A percentile compares a stretch with the other conserved stretches of the same genome.
Conservation (phyloP, 2,888 invertebrate genomes). For the Microchrysa polita region DNA sequence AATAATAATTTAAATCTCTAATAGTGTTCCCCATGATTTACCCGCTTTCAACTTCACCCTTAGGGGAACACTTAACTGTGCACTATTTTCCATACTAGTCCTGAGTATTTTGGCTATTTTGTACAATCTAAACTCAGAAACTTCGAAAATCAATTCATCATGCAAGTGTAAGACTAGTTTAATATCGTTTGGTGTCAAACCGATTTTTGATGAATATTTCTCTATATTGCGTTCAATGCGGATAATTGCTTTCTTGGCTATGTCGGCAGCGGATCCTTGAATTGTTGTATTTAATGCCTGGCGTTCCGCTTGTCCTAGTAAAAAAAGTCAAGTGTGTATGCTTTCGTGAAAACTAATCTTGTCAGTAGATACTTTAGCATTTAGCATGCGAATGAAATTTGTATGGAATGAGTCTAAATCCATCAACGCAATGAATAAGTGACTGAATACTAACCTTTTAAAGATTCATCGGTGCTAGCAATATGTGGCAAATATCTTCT, state of each 20-base stretch:
- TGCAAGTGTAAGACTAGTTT: slow-evolving; percentile 90
- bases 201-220: slow-evolving; percentile 49
- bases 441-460: too few relatives aligned
- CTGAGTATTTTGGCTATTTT: slow-evolving; percentile 73
- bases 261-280: slow-evolving; percentile 97
- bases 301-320: slow-evolving; percentile 84
- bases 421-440: too few relatives aligned
- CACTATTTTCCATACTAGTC: slow-evolving; percentile 81
- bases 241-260: slow-evolving; percentile 91
- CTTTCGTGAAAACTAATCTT: neutral
- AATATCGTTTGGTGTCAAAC: slow-evolving; percentile 59
- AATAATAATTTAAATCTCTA: slow-evolving; percentile 57
- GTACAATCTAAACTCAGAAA: slow-evolving; percentile 69
- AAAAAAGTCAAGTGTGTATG: neutral
- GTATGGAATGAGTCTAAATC: too few relatives aligned
- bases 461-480: slow-evolving; percentile 68
- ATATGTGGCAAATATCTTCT: slow-evolving; percentile 82
- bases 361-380: too few relatives aligned
- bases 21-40: slow-evolving; percentile 76
- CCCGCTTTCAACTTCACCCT: slow-evolving; percentile 90
- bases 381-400: too few relatives aligned
- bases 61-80: slow-evolving; percentile 78
- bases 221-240: slow-evolving; percentile 72
- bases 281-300: slow-evolving; percentile 96
- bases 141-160: slow-evolving; percentile 96